Percentiles rank a stretch among this genome's conserved stretches.
Conservation (phyloP, 2,113 vertebrate species). For the Thunnus maccoyii region DNA sequence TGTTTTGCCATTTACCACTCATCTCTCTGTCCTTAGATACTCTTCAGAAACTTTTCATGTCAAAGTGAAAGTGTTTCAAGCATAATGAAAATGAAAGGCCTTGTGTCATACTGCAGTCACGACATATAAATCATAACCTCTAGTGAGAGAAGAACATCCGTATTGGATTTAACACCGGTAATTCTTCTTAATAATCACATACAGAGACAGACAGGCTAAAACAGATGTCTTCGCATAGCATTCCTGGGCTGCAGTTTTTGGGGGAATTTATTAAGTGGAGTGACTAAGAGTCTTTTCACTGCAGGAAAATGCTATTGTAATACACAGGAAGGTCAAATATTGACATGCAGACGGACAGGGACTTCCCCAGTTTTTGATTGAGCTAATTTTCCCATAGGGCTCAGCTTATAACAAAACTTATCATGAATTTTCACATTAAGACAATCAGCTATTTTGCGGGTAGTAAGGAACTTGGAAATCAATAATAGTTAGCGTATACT, state of each 20-base stretch:
- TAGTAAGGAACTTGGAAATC: background rate
- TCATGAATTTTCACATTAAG: too few relatives aligned
- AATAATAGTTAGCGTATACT: background rate
- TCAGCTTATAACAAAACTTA: background rate
- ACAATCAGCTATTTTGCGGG: too few relatives aligned
- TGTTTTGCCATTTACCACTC: background rate
- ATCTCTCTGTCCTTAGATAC: background rate
- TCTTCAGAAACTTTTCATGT: background rate
- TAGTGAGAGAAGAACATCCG: conserved; percentile 5
- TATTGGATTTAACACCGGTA: conserved; percentile 42
- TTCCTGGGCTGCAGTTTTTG: conserved; percentile 37
- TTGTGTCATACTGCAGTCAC: background rate
- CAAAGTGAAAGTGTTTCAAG: conserved; percentile 2
- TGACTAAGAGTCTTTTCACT: conserved; percentile 28
- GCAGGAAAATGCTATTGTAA: conserved; percentile 17
- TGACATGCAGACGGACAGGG: background rate
- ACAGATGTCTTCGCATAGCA: conserved; percentile 32
- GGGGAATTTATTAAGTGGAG: conserved; percentile 18
- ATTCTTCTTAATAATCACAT: conserved; percentile 40
- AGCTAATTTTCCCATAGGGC: background rate
- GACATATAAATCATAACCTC: conserved; percentile 8
- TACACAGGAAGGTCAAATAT: conserved; percentile 23
- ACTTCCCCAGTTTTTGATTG: background rate
- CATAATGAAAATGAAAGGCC: background rate
- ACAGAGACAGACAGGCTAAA: conserved; percentile 7